Conservation (phyloP, 2,113 vertebrate species). For the Prunella fulvescens region DNA sequence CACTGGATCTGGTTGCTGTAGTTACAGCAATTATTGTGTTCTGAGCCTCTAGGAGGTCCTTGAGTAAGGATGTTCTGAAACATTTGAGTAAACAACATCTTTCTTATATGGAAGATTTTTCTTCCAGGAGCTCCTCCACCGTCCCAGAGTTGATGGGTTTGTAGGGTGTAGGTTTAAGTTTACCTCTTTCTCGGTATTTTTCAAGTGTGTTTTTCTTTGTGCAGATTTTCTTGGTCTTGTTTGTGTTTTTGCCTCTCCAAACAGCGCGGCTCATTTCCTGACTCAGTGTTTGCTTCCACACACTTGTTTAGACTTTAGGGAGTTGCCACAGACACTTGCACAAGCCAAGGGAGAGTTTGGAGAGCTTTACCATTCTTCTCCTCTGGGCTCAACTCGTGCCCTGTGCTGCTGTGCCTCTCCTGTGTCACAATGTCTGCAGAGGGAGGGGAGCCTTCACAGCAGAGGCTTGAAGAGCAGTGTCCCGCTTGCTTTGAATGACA, state of each 20-base stretch:
- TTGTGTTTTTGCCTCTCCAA: not conserved
- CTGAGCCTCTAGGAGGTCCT: not conserved
- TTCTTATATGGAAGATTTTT: not conserved
- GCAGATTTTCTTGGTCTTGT: not conserved
- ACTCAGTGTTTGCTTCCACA: not conserved
- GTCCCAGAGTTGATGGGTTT: not conserved
- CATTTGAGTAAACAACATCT: not conserved
- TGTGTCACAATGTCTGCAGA: not conserved
- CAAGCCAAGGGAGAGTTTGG: not conserved
- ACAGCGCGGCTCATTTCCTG: not conserved
- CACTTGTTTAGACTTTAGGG: not conserved
- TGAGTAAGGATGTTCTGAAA: constrained; percentile 3
- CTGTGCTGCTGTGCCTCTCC: not conserved
- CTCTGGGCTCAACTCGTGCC: rapidly evolving
- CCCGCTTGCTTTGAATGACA: not conserved
- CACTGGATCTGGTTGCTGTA: constrained; percentile 36
- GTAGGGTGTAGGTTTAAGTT: not conserved
- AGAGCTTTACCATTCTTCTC: not conserved
- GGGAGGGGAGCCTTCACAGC: not conserved
- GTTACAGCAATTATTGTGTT: constrained; percentile 55
- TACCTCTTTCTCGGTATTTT: not conserved
- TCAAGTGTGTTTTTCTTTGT: not conserved
- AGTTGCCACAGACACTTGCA: not conserved
- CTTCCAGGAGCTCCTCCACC: not conserved
- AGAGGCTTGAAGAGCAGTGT: not conserved